A percentile compares a stretch with the other conserved stretches of the same genome.
These are phyloP conservation scores for Seriola dumerili DNA, from an alignment of 2,113 vertebrate species.

Conservation along the genomic window DNA sequence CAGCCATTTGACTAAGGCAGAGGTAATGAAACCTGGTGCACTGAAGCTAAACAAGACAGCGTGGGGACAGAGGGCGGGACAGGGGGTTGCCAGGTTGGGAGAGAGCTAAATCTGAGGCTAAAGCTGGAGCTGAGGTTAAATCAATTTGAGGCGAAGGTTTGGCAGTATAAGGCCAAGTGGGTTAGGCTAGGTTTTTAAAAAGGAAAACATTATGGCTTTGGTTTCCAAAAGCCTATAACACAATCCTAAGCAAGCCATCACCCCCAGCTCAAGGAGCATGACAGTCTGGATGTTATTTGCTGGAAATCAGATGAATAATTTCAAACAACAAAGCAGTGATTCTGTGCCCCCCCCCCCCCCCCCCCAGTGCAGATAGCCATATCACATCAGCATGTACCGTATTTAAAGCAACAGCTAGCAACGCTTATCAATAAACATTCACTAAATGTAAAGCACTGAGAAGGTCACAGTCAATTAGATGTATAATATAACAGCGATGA, in stretches of 20 bases:
- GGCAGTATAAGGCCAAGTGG: background rate
- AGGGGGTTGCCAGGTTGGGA: background rate
- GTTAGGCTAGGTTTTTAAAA: constrained; percentile 15
- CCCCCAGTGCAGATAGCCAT: background rate
- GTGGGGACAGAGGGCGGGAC: background rate
- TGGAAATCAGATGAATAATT: constrained; percentile 8
- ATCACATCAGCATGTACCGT: constrained; percentile 41
- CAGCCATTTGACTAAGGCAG: constrained; percentile 69
- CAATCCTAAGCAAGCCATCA: background rate
- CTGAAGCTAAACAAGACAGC: constrained; percentile 44
- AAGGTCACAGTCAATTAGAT: constrained; percentile 74
- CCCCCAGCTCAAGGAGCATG: constrained; percentile 10
- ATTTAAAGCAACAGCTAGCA: constrained; percentile 54
- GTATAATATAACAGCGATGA: constrained; percentile 70
- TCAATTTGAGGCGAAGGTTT: constrained; percentile 35
- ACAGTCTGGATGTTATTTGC: background rate
- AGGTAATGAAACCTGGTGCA: constrained; percentile 63
- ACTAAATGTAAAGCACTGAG: constrained; percentile 54
- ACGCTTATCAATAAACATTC: constrained; percentile 52
- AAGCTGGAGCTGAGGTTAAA: constrained; percentile 30
- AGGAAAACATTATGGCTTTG: constrained; percentile 17
- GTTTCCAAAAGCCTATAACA: constrained; percentile 19
- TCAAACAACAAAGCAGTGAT: constrained; percentile 2
- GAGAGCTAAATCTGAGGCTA: constrained; percentile 31
- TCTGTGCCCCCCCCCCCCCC: background rate